Evolutionary conservation across 1,140 invertebrate species (phyloP).

Genomic region (Tetramorium simillimum): DNA sequence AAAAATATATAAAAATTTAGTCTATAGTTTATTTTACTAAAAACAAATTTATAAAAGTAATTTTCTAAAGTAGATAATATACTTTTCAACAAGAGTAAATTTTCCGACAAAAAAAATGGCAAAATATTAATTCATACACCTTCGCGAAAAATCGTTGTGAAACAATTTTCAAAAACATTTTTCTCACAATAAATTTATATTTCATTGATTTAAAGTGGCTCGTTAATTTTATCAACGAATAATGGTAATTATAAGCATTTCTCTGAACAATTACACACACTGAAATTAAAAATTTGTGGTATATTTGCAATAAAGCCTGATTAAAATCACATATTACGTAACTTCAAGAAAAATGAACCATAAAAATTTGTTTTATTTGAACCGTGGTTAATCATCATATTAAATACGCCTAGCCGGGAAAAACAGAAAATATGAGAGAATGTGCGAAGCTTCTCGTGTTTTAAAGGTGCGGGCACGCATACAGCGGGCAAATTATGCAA

Average conservation of each 20-base stretch:
- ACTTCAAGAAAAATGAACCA: not conserved
- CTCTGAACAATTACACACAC: not conserved
- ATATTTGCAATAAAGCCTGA: not conserved
- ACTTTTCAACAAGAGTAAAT: not conserved
- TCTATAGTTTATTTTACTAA: not conserved
- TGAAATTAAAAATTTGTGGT: not conserved
- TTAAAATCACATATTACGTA: not conserved
- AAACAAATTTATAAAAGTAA: conserved; percentile 1
- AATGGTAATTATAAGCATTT: not conserved
- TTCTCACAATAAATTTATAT: not conserved
- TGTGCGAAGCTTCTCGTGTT: conserved; percentile 1
- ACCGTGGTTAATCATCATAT: not conserved
- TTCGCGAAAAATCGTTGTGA: not conserved
- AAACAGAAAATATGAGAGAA: not conserved
- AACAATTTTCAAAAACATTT: not conserved
- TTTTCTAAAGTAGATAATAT: not conserved
- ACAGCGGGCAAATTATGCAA: conserved; percentile 15
- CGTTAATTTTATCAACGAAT: not conserved
- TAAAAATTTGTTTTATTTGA: not conserved
- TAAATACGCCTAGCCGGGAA: not conserved
- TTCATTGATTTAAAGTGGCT: not conserved
- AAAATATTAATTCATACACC: not conserved
- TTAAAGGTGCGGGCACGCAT: conserved; percentile 5
- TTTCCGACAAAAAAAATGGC: not conserved
- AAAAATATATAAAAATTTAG: not conserved